Evolutionary conservation across 2,113 vertebrate species (phyloP).

Genomic region (Struthidea cinerea): DNA sequence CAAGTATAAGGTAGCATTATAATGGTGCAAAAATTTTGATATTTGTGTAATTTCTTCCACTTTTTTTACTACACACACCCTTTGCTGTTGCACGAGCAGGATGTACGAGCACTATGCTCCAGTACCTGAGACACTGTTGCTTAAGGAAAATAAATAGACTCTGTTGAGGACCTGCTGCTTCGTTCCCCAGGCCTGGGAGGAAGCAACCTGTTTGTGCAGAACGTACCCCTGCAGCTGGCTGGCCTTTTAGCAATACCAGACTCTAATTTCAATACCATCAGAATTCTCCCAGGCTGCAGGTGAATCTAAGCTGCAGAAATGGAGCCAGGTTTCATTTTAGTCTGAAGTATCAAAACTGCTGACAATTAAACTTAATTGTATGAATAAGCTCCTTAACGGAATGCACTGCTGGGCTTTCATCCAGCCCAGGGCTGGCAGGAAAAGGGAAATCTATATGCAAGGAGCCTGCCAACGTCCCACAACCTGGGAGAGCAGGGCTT

Average conservation of each 20-base stretch:
- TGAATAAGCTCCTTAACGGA: slow-evolving; percentile 51
- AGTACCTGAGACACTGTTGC: not conserved
- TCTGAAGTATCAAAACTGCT: slow-evolving; percentile 40
- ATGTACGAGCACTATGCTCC: no score
- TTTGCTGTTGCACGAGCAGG: not conserved
- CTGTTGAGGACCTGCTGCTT: not conserved
- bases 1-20: not conserved
- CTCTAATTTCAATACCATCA: not conserved
- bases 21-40: no score
- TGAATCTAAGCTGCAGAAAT: not conserved
- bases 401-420: slow-evolving; percentile 40
- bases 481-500: not conserved
- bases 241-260: not conserved
- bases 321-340: not conserved
- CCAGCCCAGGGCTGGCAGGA: not conserved
- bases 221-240: not conserved
- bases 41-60: not conserved
- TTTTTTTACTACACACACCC: not conserved
- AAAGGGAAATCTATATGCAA: slow-evolving; percentile 17
- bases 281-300: not conserved
- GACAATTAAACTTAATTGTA: slow-evolving; percentile 48
- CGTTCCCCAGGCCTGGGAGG: not conserved
- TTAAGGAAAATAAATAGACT: not conserved
- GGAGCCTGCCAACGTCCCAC: not conserved
- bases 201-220: not conserved